A percentile compares a stretch with the other conserved stretches of the same genome.
Conservation (phyloP, 2,888 invertebrate genomes). For the Phymatocera aterrima region DNA sequence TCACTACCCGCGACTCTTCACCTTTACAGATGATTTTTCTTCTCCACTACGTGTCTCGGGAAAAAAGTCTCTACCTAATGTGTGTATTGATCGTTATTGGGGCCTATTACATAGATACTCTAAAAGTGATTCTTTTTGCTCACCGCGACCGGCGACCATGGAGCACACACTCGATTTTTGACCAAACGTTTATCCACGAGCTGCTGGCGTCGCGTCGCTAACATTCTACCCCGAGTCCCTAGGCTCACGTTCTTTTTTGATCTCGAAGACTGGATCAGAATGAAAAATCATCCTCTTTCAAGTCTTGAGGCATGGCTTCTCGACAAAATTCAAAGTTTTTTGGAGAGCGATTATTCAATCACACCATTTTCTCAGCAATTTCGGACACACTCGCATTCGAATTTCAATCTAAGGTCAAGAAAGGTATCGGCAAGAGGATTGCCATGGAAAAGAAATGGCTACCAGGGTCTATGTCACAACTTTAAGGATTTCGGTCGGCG, state of each 20-base stretch:
- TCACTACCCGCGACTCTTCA: conserved; percentile 24
- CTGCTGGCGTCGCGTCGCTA: conserved; percentile 14
- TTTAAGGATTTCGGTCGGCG: neutral
- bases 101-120: conserved; percentile 19
- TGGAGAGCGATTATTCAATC: neutral
- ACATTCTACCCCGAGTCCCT: neutral
- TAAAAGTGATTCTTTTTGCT: conserved; percentile 34
- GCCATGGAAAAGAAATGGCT: neutral
- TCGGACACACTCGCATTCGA: neutral
- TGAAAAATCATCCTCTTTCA: neutral
- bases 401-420: neutral
- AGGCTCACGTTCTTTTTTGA: neutral
- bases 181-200: neutral
- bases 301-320: neutral
- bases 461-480: neutral
- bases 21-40: conserved; percentile 37
- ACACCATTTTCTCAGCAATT: neutral
- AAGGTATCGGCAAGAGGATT: too few species aligned
- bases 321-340: neutral
- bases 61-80: conserved; percentile 25
- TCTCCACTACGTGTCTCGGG: neutral
- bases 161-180: neutral
- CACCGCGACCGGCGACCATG: neutral
- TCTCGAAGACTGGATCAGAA: neutral
- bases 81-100: conserved; percentile 39